These are phyloP conservation scores for Malurus splendens DNA, from an alignment of 2,797 vertebrate species.

Conservation along the genomic window DNA sequence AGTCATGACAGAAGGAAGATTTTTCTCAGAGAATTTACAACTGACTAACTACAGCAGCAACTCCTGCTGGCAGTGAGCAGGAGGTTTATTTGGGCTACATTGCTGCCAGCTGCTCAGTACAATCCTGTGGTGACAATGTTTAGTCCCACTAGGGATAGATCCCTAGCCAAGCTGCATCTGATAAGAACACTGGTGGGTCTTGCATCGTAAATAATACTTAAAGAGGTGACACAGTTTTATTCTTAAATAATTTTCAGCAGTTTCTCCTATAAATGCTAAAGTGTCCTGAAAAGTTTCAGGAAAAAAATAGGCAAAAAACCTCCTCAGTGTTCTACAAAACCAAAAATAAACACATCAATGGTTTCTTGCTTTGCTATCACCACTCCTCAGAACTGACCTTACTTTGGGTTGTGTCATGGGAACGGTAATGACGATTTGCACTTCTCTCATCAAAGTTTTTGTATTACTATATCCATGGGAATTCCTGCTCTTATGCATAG, in stretches of 20 bases:
- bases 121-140: neutral
- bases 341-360: neutral
- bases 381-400: neutral
- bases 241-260: neutral
- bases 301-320: neutral
- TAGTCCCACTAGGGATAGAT: neutral
- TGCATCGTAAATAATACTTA: neutral
- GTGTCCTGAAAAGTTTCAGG: neutral
- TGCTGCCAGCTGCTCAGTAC: neutral
- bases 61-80: neutral
- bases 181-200: neutral
- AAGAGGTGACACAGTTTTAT: neutral
- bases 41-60: neutral
- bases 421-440: accelerated
- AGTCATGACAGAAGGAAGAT: neutral
- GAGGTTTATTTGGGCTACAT: neutral
- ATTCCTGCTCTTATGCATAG: neutral
- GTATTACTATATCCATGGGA: neutral
- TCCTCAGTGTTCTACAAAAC: neutral
- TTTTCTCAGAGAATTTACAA: neutral
- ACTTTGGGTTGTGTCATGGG: neutral
- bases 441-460: neutral
- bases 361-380: neutral
- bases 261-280: neutral
- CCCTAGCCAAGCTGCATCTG: neutral